Conservation (phyloP, 1,140 invertebrate species). For the Drosophila dunni region DNA sequence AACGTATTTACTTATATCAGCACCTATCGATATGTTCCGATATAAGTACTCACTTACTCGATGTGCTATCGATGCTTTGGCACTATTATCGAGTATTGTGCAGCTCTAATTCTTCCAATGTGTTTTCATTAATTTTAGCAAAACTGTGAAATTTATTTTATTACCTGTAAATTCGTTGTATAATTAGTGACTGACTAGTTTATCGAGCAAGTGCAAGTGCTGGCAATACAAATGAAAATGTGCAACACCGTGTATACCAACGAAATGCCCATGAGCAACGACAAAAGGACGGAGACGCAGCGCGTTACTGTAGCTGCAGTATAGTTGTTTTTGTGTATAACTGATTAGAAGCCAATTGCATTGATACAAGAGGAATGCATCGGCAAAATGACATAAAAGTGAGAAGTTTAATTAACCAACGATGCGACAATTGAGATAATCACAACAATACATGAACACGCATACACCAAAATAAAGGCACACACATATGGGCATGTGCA, state of each 20-base stretch:
- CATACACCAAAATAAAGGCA: neutral
- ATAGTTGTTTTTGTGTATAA: slow-evolving; percentile 13
- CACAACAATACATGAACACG: slow-evolving; percentile 12
- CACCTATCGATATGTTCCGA: slow-evolving; percentile 17
- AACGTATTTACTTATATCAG: neutral
- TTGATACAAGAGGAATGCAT: slow-evolving; percentile 3
- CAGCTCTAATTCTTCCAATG: slow-evolving; percentile 41
- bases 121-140: slow-evolving; percentile 47
- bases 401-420: neutral
- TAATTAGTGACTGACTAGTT: neutral
- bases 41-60: slow-evolving; percentile 1
- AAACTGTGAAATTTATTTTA: slow-evolving; percentile 37
- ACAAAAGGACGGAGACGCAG: slow-evolving; percentile 3
- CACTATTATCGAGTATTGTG: slow-evolving; percentile 18
- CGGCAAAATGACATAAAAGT: slow-evolving; percentile 1
- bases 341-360: slow-evolving; percentile 39
- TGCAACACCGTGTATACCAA: neutral
- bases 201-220: slow-evolving; percentile 8
- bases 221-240: neutral
- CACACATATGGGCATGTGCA: slow-evolving; percentile 52
- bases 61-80: slow-evolving; percentile 14
- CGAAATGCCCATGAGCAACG: slow-evolving; percentile 15
- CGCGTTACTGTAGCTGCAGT: slow-evolving; percentile 18
- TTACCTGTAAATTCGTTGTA: slow-evolving; percentile 3
- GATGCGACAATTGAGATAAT: slow-evolving; percentile 8